Conservation (phyloP, 1,140 invertebrate species). For the Listronotus bonariensis region DNA sequence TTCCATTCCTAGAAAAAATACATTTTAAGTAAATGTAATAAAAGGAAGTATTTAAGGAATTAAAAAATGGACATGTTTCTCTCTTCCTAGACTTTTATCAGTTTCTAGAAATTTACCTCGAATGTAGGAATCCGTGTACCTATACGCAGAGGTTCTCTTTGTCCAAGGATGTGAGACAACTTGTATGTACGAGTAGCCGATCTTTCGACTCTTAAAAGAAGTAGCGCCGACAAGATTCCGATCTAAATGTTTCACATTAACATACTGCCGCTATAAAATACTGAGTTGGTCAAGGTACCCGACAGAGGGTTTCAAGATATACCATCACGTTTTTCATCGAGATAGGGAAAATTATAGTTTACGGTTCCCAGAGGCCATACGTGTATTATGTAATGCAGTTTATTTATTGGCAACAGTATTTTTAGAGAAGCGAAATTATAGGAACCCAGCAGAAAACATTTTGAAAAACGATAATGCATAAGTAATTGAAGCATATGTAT, state of each 20-base stretch:
- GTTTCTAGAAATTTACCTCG: slow-evolving; percentile 8
- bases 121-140: slow-evolving; percentile 7
- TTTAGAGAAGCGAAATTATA: slow-evolving; percentile 6
- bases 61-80: slow-evolving; percentile 4
- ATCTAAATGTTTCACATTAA: slow-evolving; percentile 56
- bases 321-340: slow-evolving; percentile 38
- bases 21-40: neutral
- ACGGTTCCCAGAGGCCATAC: slow-evolving; percentile 27
- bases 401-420: slow-evolving; percentile 12
- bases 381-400: slow-evolving; percentile 38
- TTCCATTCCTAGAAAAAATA: too few species aligned
- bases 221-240: slow-evolving; percentile 52
- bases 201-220: slow-evolving; percentile 33
- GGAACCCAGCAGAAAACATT: neutral
- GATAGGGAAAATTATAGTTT: slow-evolving; percentile 39
- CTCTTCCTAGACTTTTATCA: slow-evolving; percentile 3
- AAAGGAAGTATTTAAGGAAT: slow-evolving; percentile 5
- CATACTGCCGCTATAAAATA: slow-evolving; percentile 55
- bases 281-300: slow-evolving; percentile 41
- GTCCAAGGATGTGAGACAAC: slow-evolving; percentile 6
- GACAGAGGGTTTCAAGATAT: slow-evolving; percentile 36
- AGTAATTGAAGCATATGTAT: too few species aligned
- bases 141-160: neutral
- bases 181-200: slow-evolving; percentile 6
- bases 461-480: neutral